phyloP scores from a whole-genome alignment of 2,113 vertebrate species.

The Zosterops pallidus region DNA sequence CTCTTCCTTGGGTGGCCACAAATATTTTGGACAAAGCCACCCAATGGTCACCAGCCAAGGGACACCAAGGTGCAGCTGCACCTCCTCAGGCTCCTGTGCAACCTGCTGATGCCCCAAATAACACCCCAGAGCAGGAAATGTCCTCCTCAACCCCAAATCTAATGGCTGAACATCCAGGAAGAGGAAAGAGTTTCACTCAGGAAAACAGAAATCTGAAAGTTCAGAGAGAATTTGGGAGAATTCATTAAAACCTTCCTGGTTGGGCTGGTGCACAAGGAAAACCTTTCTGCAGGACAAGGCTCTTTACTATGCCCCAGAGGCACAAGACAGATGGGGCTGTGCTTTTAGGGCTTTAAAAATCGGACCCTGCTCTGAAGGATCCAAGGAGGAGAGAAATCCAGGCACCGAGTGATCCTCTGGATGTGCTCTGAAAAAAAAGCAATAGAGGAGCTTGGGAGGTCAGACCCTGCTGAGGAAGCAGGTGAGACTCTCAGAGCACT shows the following conservation, averaged over 20 bases:
- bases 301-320: constrained; percentile 12
- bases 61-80: not conserved
- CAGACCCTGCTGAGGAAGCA: not conserved
- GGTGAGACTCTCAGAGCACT: not conserved
- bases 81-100: not conserved
- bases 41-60: not conserved
- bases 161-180: accelerated
- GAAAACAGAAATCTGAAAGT: not conserved
- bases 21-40: not conserved
- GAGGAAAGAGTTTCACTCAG: not conserved
- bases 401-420: not conserved
- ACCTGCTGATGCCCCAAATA: not conserved
- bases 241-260: not conserved
- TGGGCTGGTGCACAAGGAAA: not conserved
- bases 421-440: not conserved
- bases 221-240: not conserved
- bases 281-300: not conserved
- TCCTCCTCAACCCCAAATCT: not conserved
- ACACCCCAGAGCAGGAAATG: accelerated
- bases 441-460: not conserved
- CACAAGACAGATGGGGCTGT: constrained; percentile 20
- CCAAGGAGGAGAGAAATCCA: not conserved
- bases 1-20: not conserved
- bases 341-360: constrained; percentile 35
- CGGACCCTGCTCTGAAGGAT: not conserved